Base-by-base conservation (phyloP, 2,113 vertebrate species). In the Ardeotis arabs region DNA sequence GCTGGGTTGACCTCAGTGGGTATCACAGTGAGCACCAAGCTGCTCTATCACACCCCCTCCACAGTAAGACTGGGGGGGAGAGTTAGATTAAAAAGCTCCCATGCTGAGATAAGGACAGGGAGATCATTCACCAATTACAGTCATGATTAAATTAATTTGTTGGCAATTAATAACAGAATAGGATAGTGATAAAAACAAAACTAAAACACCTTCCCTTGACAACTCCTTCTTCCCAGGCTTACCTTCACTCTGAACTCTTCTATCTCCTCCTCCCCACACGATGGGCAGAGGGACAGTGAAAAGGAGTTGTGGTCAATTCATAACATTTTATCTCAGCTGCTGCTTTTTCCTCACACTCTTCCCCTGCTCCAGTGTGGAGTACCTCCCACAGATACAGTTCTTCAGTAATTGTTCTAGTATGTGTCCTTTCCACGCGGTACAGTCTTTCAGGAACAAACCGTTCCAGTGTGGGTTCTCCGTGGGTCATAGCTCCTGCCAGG, bases 351-450 rank as follows among this genome's bases (percentile, higher is more conserved):
- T 64, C 44, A 80, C 1, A 1, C 12, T 55, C 16, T 35, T 88
- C 24, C 44, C 35, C 24, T 50, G 45, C 28, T 59, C 9, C 44
- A 28, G 9, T 5, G 2, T 9, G 7, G 17, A 12, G 33, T 27
- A 14, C 17, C 35, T 73, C 56, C 22, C 31, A 72, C 22, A 84
- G 29, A 31, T 2, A 24, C 12, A 87, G 29, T 27, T 84, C 31
- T 37, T 64, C 22, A 89, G 39, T 8, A 86, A 70, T 3, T 70
- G 39, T 10, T 52, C 12, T 35, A 84, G 28, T 11, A 56, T 11
- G 2, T 28, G 25, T 17, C 7, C 4, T 47, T 75, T 41, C 16
- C 6, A 9, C 1, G 4, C 29, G 7, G 7, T 31, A 41, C 11
- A 28, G 13, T 8, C 55, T 56, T 70, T 72, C 52, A 76, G 41